phyloP scores from a whole-genome alignment of 2,888 invertebrate species.

The Marasmarcha lunaedactyla region DNA sequence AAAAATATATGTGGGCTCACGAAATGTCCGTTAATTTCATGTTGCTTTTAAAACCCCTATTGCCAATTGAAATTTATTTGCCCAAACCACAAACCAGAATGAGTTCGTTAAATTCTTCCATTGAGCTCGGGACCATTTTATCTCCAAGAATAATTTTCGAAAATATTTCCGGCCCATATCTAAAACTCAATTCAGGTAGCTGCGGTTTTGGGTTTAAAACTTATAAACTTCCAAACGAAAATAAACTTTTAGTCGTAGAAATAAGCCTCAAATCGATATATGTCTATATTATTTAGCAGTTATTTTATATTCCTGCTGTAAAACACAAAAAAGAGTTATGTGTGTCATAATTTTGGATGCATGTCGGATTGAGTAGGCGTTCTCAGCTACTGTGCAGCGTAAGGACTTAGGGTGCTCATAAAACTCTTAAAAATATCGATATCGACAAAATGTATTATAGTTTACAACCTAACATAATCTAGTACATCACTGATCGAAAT shows the following conservation, averaged over 20 bases:
- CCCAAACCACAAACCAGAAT: background rate
- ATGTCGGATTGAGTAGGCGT: conserved; percentile 38
- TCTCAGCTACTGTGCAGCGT: conserved; percentile 34
- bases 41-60: background rate
- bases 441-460: no score
- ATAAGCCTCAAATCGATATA: no score
- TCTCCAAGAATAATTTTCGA: conserved; percentile 2
- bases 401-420: no score
- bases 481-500: no score
- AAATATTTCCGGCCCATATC: conserved; percentile 41
- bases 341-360: conserved; percentile 50
- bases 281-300: no score
- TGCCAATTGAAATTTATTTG: conserved; percentile 1
- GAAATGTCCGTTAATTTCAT: no score
- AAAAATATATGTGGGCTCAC: no score
- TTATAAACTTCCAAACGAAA: no score
- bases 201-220: conserved; percentile 19
- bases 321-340: conserved; percentile 42
- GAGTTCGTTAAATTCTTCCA: background rate
- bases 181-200: conserved; percentile 40
- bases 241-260: no score
- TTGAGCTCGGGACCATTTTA: background rate
- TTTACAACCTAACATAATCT: no score
- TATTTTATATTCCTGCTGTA: conserved; percentile 20
- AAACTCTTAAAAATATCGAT: conserved; percentile 13